These are phyloP conservation scores for Manis javanica DNA, from an alignment of 2,797 vertebrate genomes.

Conservation along the genomic window DNA sequence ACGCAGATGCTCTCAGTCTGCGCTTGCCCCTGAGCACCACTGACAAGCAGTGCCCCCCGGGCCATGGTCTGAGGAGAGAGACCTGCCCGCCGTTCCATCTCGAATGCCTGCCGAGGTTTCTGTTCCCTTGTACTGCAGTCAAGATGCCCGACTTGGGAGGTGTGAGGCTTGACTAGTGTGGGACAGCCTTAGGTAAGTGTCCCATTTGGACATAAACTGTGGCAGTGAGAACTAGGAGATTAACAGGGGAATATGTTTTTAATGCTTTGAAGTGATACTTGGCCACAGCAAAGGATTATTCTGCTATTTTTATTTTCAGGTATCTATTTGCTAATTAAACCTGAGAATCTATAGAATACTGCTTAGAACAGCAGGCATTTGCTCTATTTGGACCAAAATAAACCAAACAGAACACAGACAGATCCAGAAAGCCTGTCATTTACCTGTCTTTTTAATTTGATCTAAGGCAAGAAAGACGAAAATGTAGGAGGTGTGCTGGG, in stretches of 20 bases:
- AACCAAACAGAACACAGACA: neutral
- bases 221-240: neutral
- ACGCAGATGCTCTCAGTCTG: too few relatives aligned
- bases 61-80: neutral
- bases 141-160: neutral
- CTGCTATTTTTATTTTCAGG: slow-evolving; percentile 28
- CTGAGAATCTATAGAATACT: slow-evolving; percentile 2
- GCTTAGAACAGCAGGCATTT: neutral
- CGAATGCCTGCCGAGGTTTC: neutral
- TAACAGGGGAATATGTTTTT: neutral
- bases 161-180: neutral
- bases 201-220: neutral
- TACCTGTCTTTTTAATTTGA: neutral
- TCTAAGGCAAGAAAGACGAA: neutral
- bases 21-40: neutral
- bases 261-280: slow-evolving; percentile 12
- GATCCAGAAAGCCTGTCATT: neutral
- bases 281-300: neutral
- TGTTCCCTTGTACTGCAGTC: neutral
- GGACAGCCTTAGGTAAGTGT: neutral
- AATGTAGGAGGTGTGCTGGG: neutral
- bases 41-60: neutral
- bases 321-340: slow-evolving; percentile 42
- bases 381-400: neutral
- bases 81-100: neutral